Evolutionary conservation across 1,140 invertebrate species (phyloP).

Genomic region (Psilanteris sp.): DNA sequence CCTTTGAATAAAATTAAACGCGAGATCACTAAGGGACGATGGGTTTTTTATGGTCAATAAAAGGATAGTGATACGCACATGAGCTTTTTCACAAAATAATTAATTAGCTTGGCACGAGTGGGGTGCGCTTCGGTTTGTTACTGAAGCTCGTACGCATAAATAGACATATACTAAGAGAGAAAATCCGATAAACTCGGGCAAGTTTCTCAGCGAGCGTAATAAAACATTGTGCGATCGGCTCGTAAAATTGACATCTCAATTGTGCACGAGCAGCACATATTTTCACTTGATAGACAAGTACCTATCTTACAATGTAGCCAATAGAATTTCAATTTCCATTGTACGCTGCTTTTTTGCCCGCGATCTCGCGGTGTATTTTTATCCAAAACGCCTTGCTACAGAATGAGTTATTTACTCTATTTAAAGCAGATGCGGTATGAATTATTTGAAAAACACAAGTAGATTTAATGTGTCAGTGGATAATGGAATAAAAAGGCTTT

Average conservation of each 20-base stretch:
- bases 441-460: slow-evolving; percentile 37
- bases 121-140: slow-evolving; percentile 10
- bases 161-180: slow-evolving; percentile 16
- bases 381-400: slow-evolving; percentile 18
- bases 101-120: slow-evolving; percentile 33
- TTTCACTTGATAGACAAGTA: slow-evolving; percentile 35
- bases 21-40: no score
- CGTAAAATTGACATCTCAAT: slow-evolving; percentile 47
- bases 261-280: slow-evolving; percentile 20
- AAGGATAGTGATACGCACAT: slow-evolving; percentile 15
- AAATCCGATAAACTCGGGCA: slow-evolving; percentile 32
- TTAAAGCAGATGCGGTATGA: slow-evolving; percentile 42
- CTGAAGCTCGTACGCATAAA: slow-evolving; percentile 25
- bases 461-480: slow-evolving; percentile 10
- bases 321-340: slow-evolving; percentile 49
- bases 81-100: slow-evolving; percentile 44
- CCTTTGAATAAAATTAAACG: no score
- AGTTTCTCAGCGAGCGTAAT: slow-evolving; percentile 25
- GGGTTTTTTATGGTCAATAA: background rate
- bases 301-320: slow-evolving; percentile 22
- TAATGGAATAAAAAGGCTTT: slow-evolving; percentile 26
- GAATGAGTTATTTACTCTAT: slow-evolving; percentile 48
- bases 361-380: slow-evolving; percentile 28
- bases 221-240: slow-evolving; percentile 16
- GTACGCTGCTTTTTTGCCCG: slow-evolving; percentile 9